phyloP scores from a whole-genome alignment of 2,797 vertebrate species.

The Phaenicophaeus curvirostris region DNA sequence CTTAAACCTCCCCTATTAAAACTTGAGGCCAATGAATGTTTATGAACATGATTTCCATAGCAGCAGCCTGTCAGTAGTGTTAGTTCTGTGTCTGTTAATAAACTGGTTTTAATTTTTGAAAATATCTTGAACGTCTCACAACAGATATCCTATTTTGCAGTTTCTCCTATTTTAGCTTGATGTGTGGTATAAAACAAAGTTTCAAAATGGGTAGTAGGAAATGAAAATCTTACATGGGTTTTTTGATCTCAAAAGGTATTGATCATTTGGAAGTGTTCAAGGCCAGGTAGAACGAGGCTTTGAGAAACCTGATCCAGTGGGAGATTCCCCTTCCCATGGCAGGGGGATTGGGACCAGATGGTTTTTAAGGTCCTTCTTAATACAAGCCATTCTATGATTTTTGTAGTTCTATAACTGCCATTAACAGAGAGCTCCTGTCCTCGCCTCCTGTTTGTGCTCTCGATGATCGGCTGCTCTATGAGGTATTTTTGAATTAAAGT shows the following conservation, averaged over 20 bases:
- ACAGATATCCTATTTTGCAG: too few species aligned
- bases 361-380: too few species aligned
- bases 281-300: too few species aligned
- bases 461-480: fast-evolving
- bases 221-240: not conserved
- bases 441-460: not conserved
- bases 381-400: not conserved
- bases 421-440: not conserved
- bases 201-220: not conserved
- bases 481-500: not conserved
- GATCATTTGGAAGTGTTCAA: too few species aligned
- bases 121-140: not conserved
- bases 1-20: too few species aligned
- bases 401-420: not conserved
- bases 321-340: too few species aligned
- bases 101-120: not conserved
- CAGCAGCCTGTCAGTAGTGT: not conserved
- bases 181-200: not conserved
- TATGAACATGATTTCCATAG: not conserved
- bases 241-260: not conserved
- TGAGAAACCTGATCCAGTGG: too few species aligned
- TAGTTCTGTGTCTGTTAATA: not conserved
- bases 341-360: too few species aligned
- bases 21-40: not conserved
- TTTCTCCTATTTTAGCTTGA: not conserved